These are phyloP conservation scores for Naso thynnoides DNA, from an alignment of 2,797 vertebrate genomes.

Conservation along the genomic window DNA sequence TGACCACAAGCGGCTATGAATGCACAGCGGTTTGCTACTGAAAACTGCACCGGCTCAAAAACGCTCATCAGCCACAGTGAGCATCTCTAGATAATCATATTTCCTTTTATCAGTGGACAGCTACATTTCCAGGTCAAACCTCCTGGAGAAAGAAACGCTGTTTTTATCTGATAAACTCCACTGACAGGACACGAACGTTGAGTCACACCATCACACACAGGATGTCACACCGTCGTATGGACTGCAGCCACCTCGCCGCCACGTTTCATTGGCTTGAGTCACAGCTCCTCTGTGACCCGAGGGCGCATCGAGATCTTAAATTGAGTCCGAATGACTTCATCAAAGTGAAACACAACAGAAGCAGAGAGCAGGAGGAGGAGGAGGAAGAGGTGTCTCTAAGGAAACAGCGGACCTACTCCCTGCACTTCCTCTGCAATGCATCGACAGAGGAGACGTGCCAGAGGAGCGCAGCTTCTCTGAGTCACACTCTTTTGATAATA, in stretches of 20 bases:
- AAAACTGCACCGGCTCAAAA: not conserved
- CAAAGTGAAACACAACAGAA: constrained; percentile 42
- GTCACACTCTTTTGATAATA: constrained; percentile 37
- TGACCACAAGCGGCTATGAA: constrained; percentile 26
- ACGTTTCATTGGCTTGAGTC: constrained; percentile 57
- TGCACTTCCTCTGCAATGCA: constrained; percentile 55
- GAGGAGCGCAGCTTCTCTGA: constrained; percentile 37
- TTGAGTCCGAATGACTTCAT: constrained; percentile 29
- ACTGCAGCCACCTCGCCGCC: constrained; percentile 39
- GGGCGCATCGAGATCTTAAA: constrained; percentile 36
- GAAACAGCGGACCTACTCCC: constrained; percentile 62
- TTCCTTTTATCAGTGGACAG: not conserved
- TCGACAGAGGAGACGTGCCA: constrained; percentile 38
- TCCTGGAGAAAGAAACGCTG: constrained; percentile 26
- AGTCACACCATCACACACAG: constrained; percentile 48
- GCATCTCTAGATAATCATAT: not conserved
- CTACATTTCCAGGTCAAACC: not conserved
- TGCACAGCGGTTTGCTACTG: not conserved
- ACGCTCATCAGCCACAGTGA: not conserved
- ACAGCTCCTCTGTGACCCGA: constrained; percentile 27
- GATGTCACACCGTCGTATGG: constrained; percentile 31
- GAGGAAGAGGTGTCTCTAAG: constrained; percentile 32
- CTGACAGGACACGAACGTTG: constrained; percentile 29
- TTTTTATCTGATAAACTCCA: constrained; percentile 48
- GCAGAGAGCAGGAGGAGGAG: not conserved